Evolutionary conservation across 1,140 invertebrate genomes (phyloP), one percentile per base, ranked within the genome.

Genomic region (Trypoxylus dichotomus): DNA sequence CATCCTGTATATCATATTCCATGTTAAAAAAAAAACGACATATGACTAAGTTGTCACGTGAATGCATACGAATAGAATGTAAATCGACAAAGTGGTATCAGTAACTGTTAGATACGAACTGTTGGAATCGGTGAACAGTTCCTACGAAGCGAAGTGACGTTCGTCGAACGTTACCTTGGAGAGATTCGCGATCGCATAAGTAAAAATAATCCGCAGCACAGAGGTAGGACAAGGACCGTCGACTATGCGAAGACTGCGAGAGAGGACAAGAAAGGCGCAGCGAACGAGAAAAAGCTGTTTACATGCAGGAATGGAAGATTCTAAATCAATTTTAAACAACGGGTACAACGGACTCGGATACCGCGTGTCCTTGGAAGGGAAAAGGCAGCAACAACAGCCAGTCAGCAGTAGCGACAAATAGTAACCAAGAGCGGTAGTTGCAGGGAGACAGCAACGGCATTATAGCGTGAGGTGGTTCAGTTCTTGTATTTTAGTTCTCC

Each of bases 311-410:
- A 68, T 68, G 24, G 60, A 25, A 68, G 60, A 68, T 68, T 68
- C 60, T 68, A 68, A 68, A 68, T 68, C 60, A 68, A 68, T 68
- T 68, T 68, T 24, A 24, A 63, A 63, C 60, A 68, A 68, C 60
- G 24, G 24, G 60, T 68, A 68, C 21, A 68, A 68, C 21, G 60
- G 60, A 10, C 60, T 68, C 60, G 60, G 60, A 15, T 68, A 21
- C 24, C 7, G 24, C 60, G 3, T 68, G 60, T 68, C 60, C 60
- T 68, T 68, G 60, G 24, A 24, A 68, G 21, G 24, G 21, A 68
- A 29, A 68, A 68, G 19, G 60, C 21, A 68, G 27, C 60, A 24
- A 68, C 60, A 68, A 24, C 21, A 24, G 19, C n/a, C n/a, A 54
- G 47, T 6, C 5, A 5, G 32, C 32, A 37, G 32, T 37, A 37